phyloP scores from a whole-genome alignment of 1,140 invertebrate species.

The Aporrectodea caliginosa region DNA sequence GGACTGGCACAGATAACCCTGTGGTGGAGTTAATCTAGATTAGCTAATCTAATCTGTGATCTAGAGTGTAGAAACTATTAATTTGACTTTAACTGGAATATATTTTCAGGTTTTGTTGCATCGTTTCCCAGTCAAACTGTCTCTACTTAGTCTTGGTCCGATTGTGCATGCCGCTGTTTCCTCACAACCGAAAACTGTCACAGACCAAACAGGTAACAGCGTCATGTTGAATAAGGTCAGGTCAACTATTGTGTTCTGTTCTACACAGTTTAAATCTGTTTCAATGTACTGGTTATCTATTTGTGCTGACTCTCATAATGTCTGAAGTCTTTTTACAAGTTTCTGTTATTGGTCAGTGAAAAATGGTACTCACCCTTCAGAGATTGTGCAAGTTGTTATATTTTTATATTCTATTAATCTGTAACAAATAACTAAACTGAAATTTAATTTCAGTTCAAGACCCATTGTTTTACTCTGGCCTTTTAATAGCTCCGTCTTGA shows the following conservation, averaged over 20 bases:
- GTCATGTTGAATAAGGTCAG: neutral
- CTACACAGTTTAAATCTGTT: neutral
- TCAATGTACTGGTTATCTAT: neutral
- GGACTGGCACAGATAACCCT: too few species aligned
- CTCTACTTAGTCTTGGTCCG: neutral
- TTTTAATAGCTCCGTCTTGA: neutral
- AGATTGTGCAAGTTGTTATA: too few species aligned
- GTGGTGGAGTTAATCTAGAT: too few species aligned
- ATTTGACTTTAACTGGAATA: neutral
- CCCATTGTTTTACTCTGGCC: neutral
- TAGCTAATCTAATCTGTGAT: too few species aligned
- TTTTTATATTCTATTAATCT: too few species aligned
- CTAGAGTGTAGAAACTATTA: too few species aligned
- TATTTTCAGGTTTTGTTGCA: neutral
- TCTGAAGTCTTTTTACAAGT: neutral
- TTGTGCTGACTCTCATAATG: too few species aligned
- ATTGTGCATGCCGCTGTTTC: neutral
- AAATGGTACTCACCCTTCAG: neutral
- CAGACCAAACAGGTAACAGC: neutral
- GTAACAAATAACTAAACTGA: too few species aligned
- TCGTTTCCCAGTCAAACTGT: neutral
- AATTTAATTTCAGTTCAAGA: too few species aligned
- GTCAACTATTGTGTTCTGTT: neutral
- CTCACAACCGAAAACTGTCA: neutral
- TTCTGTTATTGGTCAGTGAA: neutral